Evolutionary conservation across 2,113 vertebrate species (phyloP).

Genomic region (Elephas maximus): DNA sequence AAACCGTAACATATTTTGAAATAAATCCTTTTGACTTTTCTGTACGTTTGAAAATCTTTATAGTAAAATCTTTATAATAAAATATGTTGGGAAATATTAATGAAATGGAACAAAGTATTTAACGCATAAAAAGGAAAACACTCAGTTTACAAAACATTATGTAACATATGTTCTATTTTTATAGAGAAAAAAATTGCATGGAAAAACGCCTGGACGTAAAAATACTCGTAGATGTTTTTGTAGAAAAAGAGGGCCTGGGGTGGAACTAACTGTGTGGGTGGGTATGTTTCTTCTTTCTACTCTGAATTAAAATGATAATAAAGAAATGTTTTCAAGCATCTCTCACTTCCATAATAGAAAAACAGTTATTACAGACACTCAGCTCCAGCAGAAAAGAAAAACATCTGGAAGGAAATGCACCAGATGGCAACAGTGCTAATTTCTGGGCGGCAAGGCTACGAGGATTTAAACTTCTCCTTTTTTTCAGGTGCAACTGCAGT

Average conservation of each 20-base stretch:
- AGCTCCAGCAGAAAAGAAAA: not conserved
- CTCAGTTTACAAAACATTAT: not conserved
- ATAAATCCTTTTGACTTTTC: not conserved
- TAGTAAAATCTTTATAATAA: not conserved
- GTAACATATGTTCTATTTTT: not conserved
- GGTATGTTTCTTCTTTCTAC: not conserved
- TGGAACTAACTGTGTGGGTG: not conserved
- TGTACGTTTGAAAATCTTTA: not conserved
- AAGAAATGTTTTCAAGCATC: not conserved
- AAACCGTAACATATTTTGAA: not conserved
- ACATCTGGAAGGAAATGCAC: not conserved
- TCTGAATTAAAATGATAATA: constrained; percentile 10
- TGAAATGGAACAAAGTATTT: not conserved
- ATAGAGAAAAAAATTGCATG: not conserved
- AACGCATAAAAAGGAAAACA: not conserved
- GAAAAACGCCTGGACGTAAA: not conserved
- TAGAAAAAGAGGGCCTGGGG: not conserved
- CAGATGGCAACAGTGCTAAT: not conserved
- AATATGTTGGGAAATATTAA: not conserved
- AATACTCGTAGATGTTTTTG: not conserved
- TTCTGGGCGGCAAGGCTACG: not conserved
- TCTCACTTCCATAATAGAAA: not conserved
- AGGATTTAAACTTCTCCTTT: not conserved
- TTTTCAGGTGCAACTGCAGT: not conserved
- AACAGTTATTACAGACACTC: not conserved